phyloP scores from a whole-genome alignment of 2,888 invertebrate genomes.

The Melanostoma scalare region DNA sequence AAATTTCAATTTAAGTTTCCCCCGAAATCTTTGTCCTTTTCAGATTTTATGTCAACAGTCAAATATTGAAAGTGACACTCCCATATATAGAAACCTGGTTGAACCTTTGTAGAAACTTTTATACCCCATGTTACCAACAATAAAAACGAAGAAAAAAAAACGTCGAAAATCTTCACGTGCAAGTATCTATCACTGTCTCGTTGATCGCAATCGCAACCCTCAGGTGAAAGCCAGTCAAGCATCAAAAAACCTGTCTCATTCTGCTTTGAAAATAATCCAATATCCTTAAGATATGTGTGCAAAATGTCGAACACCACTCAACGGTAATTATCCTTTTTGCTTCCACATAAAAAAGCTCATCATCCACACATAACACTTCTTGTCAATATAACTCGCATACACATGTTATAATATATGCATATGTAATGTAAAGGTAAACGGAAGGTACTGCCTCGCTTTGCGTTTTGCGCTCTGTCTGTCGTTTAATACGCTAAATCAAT shows the following conservation, averaged over 20 bases:
- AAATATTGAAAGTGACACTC: slow-evolving; percentile 27
- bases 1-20: too few relatives aligned
- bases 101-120: slow-evolving; percentile 2
- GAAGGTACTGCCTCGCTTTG: slow-evolving; percentile 9
- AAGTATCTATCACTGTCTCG: slow-evolving; percentile 20
- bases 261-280: slow-evolving; percentile 59
- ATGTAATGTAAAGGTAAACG: slow-evolving; percentile 29
- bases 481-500: slow-evolving; percentile 68
- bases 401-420: neutral
- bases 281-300: slow-evolving; percentile 66
- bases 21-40: slow-evolving; percentile 1
- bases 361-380: slow-evolving; percentile 60
- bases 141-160: neutral
- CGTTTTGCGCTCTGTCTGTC: slow-evolving; percentile 42
- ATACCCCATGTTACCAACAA: neutral
- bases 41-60: slow-evolving; percentile 19
- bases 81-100: neutral
- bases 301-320: slow-evolving; percentile 66
- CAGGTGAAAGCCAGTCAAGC: slow-evolving; percentile 46
- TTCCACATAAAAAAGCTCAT: slow-evolving; percentile 53
- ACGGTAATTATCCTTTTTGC: slow-evolving; percentile 64
- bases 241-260: slow-evolving; percentile 34
- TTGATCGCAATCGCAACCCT: slow-evolving; percentile 17
- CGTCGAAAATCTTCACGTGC: slow-evolving; percentile 18
- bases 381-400: slow-evolving; percentile 35